Evolutionary conservation across 2,113 vertebrate genomes (phyloP).

Genomic region (Mungos mungo): DNA sequence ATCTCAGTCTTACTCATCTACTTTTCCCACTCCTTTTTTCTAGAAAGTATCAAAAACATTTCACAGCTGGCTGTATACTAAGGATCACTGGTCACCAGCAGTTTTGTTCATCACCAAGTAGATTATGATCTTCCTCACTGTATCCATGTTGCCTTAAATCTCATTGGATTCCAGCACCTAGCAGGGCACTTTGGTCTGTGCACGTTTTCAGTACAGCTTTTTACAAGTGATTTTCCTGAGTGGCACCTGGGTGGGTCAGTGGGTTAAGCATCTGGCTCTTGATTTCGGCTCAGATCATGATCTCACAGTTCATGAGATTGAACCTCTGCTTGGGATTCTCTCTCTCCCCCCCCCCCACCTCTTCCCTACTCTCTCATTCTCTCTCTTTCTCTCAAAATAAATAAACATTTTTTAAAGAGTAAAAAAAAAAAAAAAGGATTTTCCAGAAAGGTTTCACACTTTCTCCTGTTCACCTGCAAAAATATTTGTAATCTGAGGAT

Average conservation of each 20-base stretch:
- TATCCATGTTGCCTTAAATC: not conserved
- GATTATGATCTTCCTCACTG: not conserved
- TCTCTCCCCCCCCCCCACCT: too few relatives aligned
- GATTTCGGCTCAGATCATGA: too few relatives aligned
- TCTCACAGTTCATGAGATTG: too few relatives aligned
- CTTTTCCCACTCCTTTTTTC: not conserved
- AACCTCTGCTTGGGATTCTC: too few relatives aligned
- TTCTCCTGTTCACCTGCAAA: not conserved
- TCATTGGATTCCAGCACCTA: not conserved
- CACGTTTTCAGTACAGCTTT: not conserved
- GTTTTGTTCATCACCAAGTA: not conserved
- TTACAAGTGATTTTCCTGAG: not conserved
- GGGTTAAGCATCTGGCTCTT: too few relatives aligned
- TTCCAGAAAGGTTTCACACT: not conserved
- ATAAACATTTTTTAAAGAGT: too few relatives aligned
- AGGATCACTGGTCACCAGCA: not conserved
- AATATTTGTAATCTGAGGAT: not conserved
- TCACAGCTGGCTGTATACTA: not conserved
- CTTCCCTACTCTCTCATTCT: too few relatives aligned
- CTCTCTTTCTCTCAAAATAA: too few relatives aligned
- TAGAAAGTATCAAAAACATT: constrained; percentile 10
- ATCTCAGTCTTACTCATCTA: not conserved
- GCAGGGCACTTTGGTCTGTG: not conserved
- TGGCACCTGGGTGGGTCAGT: too few relatives aligned
- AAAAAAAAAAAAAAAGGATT: not conserved